Evolutionary conservation across 2,797 vertebrate genomes (phyloP).

Genomic region (Coregonus sp.): DNA sequence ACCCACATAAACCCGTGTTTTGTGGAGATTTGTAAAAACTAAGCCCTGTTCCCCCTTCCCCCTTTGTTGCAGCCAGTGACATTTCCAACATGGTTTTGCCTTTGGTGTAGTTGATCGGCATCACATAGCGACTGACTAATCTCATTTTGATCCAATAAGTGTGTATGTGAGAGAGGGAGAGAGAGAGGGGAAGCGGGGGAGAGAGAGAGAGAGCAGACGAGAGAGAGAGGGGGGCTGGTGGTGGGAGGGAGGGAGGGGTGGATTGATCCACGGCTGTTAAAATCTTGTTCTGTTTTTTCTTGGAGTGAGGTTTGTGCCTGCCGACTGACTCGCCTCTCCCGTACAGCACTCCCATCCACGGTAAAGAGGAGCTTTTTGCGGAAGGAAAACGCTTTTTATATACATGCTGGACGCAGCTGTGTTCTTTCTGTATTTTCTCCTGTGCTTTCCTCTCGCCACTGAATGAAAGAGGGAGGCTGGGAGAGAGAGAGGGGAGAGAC

Average conservation of each 20-base stretch:
- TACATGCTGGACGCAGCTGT: constrained; percentile 52
- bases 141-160: constrained; percentile 76
- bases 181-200: no score
- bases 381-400: constrained; percentile 62
- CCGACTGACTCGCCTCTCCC: constrained; percentile 70
- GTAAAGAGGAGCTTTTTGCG: constrained; percentile 60
- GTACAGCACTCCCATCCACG: constrained; percentile 61
- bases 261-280: constrained; percentile 82
- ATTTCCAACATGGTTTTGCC: constrained; percentile 35
- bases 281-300: constrained; percentile 80
- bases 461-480: constrained; percentile 64
- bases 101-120: constrained; percentile 53
- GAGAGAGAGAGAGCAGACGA: constrained; percentile 30
- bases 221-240: constrained; percentile 36
- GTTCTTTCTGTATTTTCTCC: constrained; percentile 38
- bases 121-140: constrained; percentile 72
- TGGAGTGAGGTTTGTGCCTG: constrained; percentile 79
- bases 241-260: constrained; percentile 56
- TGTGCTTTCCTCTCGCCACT: constrained; percentile 56
- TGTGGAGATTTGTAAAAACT: constrained; percentile 53
- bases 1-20: constrained; percentile 46
- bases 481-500: constrained; percentile 39
- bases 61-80: constrained; percentile 37
- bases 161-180: constrained; percentile 39
- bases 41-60: constrained; percentile 8